phyloP scores from a whole-genome alignment of 2,797 vertebrate genomes.

The Lepus townsendii region DNA sequence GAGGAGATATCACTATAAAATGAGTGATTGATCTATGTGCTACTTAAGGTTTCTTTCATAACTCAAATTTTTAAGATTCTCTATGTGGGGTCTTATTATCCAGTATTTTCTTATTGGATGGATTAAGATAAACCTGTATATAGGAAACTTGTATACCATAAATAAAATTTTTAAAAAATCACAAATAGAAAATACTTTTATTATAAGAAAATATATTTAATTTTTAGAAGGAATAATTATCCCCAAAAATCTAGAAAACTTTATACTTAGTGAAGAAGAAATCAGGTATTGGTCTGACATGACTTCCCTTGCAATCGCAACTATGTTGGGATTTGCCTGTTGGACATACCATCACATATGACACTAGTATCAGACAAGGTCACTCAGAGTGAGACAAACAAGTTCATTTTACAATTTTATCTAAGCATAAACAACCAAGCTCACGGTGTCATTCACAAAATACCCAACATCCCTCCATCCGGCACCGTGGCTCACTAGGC shows the following conservation, averaged over 20 bases:
- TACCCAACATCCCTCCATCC: not conserved
- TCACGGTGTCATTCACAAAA: not conserved
- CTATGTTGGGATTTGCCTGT: not conserved
- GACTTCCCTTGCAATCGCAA: not conserved
- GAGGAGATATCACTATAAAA: not conserved
- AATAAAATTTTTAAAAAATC: no score
- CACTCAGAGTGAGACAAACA: not conserved
- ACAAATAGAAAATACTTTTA: slow-evolving; percentile 11
- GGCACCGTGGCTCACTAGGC: no score
- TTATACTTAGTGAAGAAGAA: slow-evolving; percentile 17
- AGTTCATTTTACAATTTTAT: slow-evolving; percentile 11
- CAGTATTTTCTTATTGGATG: not conserved
- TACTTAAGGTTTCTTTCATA: slow-evolving; percentile 12
- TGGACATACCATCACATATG: not conserved
- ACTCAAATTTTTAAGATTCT: slow-evolving; percentile 6
- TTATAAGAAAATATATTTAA: slow-evolving; percentile 7
- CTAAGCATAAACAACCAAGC: not conserved
- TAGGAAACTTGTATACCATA: no score
- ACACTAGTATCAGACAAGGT: not conserved
- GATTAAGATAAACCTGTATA: not conserved
- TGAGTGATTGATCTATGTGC: not conserved
- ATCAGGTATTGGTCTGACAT: not conserved
- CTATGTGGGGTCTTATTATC: not conserved
- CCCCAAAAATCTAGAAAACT: not conserved
- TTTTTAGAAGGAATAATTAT: not conserved